phyloP scores from a whole-genome alignment of 2,888 invertebrate genomes.

The Rhagonycha fulva region DNA sequence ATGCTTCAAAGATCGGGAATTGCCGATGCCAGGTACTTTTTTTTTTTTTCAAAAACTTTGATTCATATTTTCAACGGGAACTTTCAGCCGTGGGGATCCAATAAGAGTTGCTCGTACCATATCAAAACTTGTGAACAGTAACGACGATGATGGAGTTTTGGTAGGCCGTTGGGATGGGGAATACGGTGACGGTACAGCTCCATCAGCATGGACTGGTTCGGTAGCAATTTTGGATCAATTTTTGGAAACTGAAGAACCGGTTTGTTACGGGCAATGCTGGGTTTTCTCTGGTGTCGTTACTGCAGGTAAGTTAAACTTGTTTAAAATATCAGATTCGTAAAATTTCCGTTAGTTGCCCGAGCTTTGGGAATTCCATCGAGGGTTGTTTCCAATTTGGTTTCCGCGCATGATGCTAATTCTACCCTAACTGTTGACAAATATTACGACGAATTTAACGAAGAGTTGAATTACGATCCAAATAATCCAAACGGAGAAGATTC shows the following conservation, averaged over 20 bases:
- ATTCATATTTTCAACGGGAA: background rate
- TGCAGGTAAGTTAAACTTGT: slow-evolving; percentile 60
- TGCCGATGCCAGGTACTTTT: slow-evolving; percentile 58
- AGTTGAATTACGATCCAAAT: slow-evolving; percentile 68
- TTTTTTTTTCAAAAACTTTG: background rate
- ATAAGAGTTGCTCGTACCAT: slow-evolving; percentile 70
- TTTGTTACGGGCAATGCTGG: slow-evolving; percentile 87
- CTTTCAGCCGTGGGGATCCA: slow-evolving; percentile 66
- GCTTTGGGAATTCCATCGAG: slow-evolving; percentile 81
- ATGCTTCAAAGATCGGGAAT: slow-evolving; percentile 70
- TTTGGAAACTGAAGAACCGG: slow-evolving; percentile 65
- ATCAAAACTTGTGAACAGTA: slow-evolving; percentile 75
- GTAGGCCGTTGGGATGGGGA: slow-evolving; percentile 75
- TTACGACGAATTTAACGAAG: slow-evolving; percentile 68
- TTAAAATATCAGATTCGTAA: background rate
- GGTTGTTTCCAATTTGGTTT: slow-evolving; percentile 81
- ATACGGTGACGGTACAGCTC: slow-evolving; percentile 75
- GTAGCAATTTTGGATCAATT: slow-evolving; percentile 77
- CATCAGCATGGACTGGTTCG: slow-evolving; percentile 81
- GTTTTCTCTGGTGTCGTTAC: slow-evolving; percentile 83
- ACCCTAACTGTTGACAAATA: slow-evolving; percentile 80
- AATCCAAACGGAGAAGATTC: slow-evolving; percentile 73
- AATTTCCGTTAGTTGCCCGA: slow-evolving; percentile 64
- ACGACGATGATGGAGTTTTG: slow-evolving; percentile 77
- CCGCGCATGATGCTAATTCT: slow-evolving; percentile 83